phyloP scores from a whole-genome alignment of 1,140 invertebrate species.

The Thaumetopoea pityocampa region DNA sequence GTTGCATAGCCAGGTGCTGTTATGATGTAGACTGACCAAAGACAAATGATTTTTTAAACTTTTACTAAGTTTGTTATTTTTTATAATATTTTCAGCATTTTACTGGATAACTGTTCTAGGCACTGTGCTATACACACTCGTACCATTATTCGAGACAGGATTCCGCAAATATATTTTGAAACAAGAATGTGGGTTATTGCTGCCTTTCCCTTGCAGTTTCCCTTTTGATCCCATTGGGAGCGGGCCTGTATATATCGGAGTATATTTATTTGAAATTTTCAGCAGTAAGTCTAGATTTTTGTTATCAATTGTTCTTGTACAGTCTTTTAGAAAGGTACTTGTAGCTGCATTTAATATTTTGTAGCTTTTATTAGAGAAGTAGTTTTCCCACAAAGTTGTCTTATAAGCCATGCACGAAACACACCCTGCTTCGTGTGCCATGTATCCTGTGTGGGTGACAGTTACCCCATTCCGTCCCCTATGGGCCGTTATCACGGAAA shows the following conservation, averaged over 20 bases:
- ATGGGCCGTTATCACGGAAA: too few relatives aligned
- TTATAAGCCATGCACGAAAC: too few relatives aligned
- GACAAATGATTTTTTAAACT: background rate
- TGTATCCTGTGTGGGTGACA: too few relatives aligned
- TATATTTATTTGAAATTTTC: conserved; percentile 23
- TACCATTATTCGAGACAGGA: conserved; percentile 19
- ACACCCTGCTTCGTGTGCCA: too few relatives aligned
- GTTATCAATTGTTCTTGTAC: conserved; percentile 13
- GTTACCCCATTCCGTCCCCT: too few relatives aligned
- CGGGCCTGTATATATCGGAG: conserved; percentile 16
- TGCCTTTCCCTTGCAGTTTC: conserved; percentile 22
- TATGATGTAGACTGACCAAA: conserved; percentile 6
- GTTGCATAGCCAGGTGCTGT: too few relatives aligned
- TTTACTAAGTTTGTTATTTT: conserved; percentile 1
- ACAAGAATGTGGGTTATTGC: conserved; percentile 16
- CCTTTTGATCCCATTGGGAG: conserved; percentile 19
- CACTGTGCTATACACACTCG: conserved; percentile 24
- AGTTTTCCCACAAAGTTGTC: too few relatives aligned
- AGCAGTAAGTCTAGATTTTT: conserved; percentile 19
- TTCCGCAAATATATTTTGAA: conserved; percentile 17
- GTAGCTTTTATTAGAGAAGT: background rate
- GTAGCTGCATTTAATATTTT: background rate
- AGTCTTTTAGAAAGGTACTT: conserved; percentile 3
- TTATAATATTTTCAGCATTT: conserved; percentile 15
- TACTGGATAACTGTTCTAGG: conserved; percentile 23